Base-by-base conservation (phyloP, 2,797 vertebrate genomes). In the Chaetodon trifasciatus region DNA sequence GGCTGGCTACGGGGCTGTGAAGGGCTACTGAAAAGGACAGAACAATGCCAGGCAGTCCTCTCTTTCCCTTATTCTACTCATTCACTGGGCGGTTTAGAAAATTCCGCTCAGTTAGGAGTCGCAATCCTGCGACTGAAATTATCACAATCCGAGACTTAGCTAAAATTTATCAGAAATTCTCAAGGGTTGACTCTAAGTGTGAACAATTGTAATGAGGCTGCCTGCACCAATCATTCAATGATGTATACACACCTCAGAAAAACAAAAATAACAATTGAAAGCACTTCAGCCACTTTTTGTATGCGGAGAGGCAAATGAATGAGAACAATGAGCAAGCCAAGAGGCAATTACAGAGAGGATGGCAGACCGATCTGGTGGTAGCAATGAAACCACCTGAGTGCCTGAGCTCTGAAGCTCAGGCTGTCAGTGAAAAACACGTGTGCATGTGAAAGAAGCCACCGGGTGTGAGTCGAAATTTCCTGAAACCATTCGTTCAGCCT, bases 341-440 rank as follows among this genome's bases (percentile, higher is more conserved):
- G 80, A 91, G 79, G 84, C 87, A 89, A 92, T 91, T 91, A 91
- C 83, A 74, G 88, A 87, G 78, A 49, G 65, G 78, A 78, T 70
- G 76, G 70, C 81, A 78, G 70, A 66, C 77, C 69, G 84, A 89
- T 86, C 82, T 76, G 68, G n/a, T n/a, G n/a, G n/a, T n/a, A n/a
- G n/a, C n/a, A n/a, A n/a, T n/a, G n/a, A n/a, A n/a, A n/a, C n/a
- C 79, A 84, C 76, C 81, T 78, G 78, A 81, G 70, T 55, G 62
- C n/a, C 62, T 68, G 44, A 23, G 69, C 72, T 80, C 58, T 76
- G 42, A 60, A 73, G 52, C 78, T 70, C 56, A 50, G 66, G 9
- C 84, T 79, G 73, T 83, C 78, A 78, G 58, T 78, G 58, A 35
- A 63, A 61, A 52, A 61, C 67, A 52, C 17, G 37, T 32, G 55